A percentile compares a stretch with the other conserved stretches of the same genome.
Conservation (phyloP, 2,113 vertebrate genomes). For the Nettapus auritus region DNA sequence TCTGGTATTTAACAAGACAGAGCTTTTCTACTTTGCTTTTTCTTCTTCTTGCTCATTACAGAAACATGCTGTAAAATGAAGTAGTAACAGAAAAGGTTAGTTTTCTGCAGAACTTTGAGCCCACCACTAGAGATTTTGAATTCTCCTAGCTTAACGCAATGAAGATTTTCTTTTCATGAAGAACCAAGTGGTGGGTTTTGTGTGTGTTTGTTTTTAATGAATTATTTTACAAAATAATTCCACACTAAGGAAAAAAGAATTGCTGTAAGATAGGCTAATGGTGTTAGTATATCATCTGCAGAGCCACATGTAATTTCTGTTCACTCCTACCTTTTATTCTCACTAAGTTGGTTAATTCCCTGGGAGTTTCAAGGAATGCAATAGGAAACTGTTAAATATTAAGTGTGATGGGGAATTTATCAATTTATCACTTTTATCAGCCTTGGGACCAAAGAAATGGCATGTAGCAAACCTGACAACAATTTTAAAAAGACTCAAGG, state of each 20-base stretch:
- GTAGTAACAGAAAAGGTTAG: neutral
- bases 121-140: neutral
- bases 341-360: neutral
- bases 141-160: neutral
- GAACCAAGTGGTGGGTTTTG: no score
- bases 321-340: neutral
- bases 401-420: neutral
- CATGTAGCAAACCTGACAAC: neutral
- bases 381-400: neutral
- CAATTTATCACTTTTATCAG: neutral
- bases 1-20: neutral
- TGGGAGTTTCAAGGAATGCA: neutral
- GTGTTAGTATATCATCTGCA: neutral
- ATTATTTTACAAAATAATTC: neutral
- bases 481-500: neutral
- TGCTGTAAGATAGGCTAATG: neutral
- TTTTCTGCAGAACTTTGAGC: neutral
- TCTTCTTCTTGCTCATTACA: neutral
- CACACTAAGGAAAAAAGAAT: rapidly evolving
- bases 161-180: neutral
- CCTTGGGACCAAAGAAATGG: neutral
- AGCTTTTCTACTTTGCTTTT: neutral
- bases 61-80: neutral
- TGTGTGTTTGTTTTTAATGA: neutral
- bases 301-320: neutral